These are phyloP conservation scores for Psettodes erumei DNA, from an alignment of 2,113 vertebrate species.

Conservation along the genomic window DNA sequence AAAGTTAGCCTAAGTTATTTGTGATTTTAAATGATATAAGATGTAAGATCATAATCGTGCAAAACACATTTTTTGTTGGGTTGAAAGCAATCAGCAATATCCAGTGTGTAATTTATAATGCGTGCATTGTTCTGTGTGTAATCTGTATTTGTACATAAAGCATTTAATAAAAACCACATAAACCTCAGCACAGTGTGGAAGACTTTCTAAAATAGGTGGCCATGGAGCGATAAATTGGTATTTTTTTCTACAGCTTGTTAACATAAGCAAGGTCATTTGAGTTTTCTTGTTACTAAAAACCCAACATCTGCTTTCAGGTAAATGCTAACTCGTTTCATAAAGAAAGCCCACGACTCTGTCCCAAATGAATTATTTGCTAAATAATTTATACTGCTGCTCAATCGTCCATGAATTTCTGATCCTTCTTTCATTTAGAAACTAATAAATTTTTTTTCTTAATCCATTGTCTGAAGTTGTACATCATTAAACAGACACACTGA, in stretches of 20 bases:
- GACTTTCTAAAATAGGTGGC: constrained; percentile 97
- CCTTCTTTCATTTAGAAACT: constrained; percentile 90
- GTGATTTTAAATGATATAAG: constrained; percentile 90
- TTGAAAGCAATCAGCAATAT: constrained; percentile 91
- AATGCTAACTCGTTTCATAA: constrained; percentile 92
- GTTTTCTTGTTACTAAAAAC: constrained; percentile 91
- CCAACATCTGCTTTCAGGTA: constrained; percentile 92
- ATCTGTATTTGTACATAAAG: constrained; percentile 98
- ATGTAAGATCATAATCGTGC: constrained; percentile 93
- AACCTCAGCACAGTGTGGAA: constrained; percentile 95
- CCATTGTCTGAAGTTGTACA: constrained; percentile 93
- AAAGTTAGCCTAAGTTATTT: constrained; percentile 87
- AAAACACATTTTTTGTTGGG: constrained; percentile 91
- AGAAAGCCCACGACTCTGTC: constrained; percentile 79
- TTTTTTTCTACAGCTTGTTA: constrained; percentile 93
- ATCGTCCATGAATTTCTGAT: constrained; percentile 91
- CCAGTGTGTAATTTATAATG: constrained; percentile 89
- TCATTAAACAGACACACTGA: constrained; percentile 98
- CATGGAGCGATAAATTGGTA: constrained; percentile 61
- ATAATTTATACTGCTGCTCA: constrained; percentile 93
- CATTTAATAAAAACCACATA: constrained; percentile 92
- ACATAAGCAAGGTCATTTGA: constrained; percentile 86
- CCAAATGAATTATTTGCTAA: constrained; percentile 88
- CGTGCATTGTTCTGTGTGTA: constrained; percentile 97
- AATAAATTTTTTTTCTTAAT: constrained; percentile 97